Evolutionary conservation across 2,888 invertebrate species (phyloP), one percentile per base, ranked within the genome.

Genomic region (Herminia tarsipennalis): DNA sequence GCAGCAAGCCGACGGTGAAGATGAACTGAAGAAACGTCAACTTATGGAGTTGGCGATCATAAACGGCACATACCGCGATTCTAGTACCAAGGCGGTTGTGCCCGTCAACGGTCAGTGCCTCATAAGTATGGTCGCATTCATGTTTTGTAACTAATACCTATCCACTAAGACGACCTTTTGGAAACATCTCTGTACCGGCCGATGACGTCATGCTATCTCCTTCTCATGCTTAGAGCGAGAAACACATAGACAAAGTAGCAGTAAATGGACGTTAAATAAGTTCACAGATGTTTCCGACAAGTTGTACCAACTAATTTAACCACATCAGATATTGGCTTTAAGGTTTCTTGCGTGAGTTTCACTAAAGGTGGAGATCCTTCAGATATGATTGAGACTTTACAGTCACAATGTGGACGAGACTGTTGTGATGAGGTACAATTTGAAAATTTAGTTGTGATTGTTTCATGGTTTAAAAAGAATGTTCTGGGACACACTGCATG

Each of bases 21-120:
- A 99, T 92, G 99, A 99, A 88, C 93, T 99, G 81, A 99, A 99
- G 94, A 99, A 99, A 92, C 95, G 99, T 83, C 99, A 99, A 92
- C 94, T 99, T 76, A 99, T 99, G 99, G 99, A 99, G 92, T 93
- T 99, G 85, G 99, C 99, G 78, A 99, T 99, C 79, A 99, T 99
- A 84, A 99, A 99, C 87, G 99, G 99, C 84, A 99, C 99, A 42
- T 99, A 99, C 93, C 95, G 99, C 84, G 98, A 99, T 89, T 98
- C 98, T 51, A 97, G 97, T 83, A 93, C 96, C 70, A 98, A 97
- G 91, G 96, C 96, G 71, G 95, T 95, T 68, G 94, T 96, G 78
- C 95, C 95, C 69, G 91, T 90, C 90, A 95, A 96, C 94, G 96
- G 96, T 96, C 88, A 92, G 89, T 92, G 91, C 88, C 87, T 90